A percentile compares a stretch with the other conserved stretches of the same genome.
Conservation (phyloP, 2,797 vertebrate species). For the Sebastes vulpes region DNA sequence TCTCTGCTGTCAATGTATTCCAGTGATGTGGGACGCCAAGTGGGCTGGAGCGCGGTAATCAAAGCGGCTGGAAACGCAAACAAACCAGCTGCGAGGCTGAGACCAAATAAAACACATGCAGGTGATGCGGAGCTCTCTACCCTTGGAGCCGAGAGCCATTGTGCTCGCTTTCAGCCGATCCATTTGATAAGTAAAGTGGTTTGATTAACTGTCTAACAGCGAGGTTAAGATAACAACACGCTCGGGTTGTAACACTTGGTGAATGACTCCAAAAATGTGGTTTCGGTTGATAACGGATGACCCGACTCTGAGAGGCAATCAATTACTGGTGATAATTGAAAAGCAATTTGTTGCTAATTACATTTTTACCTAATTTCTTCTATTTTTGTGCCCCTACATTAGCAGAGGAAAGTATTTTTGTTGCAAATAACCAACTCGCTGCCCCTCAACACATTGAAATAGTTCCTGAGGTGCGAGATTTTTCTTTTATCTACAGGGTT, state of each 20-base stretch:
- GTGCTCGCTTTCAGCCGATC: constrained; percentile 26
- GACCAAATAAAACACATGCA: neutral
- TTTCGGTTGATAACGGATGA: constrained; percentile 43
- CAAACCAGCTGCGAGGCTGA: constrained; percentile 37
- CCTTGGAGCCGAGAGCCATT: constrained; percentile 7
- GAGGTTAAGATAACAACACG: constrained; percentile 53
- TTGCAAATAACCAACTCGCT: neutral
- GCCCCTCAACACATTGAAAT: neutral
- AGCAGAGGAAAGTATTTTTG: neutral
- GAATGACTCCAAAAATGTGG: constrained; percentile 24
- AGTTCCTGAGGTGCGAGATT: constrained; percentile 82
- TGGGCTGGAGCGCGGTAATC: constrained; percentile 87
- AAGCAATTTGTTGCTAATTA: constrained; percentile 12
- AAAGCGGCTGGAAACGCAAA: constrained; percentile 61
- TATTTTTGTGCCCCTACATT: neutral
- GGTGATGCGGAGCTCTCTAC: neutral
- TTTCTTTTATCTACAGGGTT: constrained; percentile 83
- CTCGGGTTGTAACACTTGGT: constrained; percentile 1
- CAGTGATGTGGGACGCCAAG: constrained; percentile 85
- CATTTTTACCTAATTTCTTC: neutral
- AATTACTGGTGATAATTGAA: constrained; percentile 24
- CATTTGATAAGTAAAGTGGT: constrained; percentile 51
- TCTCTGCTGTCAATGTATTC: constrained; percentile 86
- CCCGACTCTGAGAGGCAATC: constrained; percentile 23
- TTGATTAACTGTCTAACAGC: constrained; percentile 58